Conservation (phyloP, 2,888 invertebrate genomes). For the Cheilosia vernalis region DNA sequence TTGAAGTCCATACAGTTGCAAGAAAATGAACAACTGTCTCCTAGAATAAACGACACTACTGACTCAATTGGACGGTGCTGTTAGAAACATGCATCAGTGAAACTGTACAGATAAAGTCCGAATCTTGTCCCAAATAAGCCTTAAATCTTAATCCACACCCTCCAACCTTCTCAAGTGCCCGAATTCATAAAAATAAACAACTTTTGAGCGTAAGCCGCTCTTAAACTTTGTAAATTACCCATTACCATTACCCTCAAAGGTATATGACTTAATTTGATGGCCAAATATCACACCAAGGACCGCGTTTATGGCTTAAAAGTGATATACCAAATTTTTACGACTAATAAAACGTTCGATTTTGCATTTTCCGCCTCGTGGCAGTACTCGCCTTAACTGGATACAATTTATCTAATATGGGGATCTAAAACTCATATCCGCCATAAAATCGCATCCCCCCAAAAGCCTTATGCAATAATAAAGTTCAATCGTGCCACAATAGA, state of each 20-base stretch:
- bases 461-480: conserved; percentile 1
- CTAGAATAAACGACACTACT: too few relatives aligned
- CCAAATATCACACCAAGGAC: neutral
- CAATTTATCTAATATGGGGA: conserved; percentile 2
- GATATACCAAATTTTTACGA: conserved; percentile 24
- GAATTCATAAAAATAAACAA: too few relatives aligned
- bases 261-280: neutral
- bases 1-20: too few relatives aligned
- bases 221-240: too few relatives aligned
- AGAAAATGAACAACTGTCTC: too few relatives aligned
- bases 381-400: neutral
- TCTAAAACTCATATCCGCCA: conserved; percentile 37
- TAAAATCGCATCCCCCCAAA: conserved; percentile 35
- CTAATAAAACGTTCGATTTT: neutral
- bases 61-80: too few relatives aligned
- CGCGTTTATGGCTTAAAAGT: neutral
- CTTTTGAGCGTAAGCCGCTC: neutral
- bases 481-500: neutral
- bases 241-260: neutral
- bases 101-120: too few relatives aligned
- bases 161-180: too few relatives aligned
- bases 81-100: too few relatives aligned
- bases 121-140: too few relatives aligned
- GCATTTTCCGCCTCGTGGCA: neutral
- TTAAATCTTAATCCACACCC: too few relatives aligned